These are phyloP conservation scores for Heliconius melpomene DNA, from an alignment of 1,140 invertebrate species.

Conservation along the genomic window DNA sequence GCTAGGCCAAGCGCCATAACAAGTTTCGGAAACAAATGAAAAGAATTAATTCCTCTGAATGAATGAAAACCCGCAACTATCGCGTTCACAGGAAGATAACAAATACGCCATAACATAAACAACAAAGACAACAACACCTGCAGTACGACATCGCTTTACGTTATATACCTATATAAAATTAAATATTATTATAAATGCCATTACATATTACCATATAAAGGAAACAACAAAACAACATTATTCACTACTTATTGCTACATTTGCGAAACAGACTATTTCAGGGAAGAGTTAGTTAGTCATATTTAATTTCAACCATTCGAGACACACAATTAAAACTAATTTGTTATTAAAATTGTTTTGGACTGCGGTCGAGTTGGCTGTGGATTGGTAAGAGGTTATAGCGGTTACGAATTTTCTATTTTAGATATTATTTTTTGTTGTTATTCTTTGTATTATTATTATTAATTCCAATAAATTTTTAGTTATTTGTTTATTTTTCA, in stretches of 20 bases:
- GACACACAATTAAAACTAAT: conserved; percentile 27
- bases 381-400: not conserved
- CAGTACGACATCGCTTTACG: too few relatives aligned
- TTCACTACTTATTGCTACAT: not conserved
- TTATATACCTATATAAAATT: too few relatives aligned
- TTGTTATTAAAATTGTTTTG: conserved; percentile 16
- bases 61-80: too few relatives aligned
- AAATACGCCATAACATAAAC: not conserved
- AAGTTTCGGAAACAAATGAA: too few relatives aligned
- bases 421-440: not conserved
- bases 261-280: conserved; percentile 12
- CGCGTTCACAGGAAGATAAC: too few relatives aligned
- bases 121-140: not conserved
- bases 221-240: not conserved
- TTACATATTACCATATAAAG: not conserved
- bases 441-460: not conserved
- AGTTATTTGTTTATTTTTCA: not conserved
- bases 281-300: conserved; percentile 17
- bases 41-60: too few relatives aligned
- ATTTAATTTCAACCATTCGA: conserved; percentile 16
- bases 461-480: not conserved
- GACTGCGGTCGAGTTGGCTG: not conserved
- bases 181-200: not conserved
- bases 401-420: not conserved
- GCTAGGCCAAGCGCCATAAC: too few relatives aligned